A percentile compares a stretch with the other conserved stretches of the same genome.
phyloP scores from a whole-genome alignment of 2,888 invertebrate genomes.

The Priocnemis perturbator region DNA sequence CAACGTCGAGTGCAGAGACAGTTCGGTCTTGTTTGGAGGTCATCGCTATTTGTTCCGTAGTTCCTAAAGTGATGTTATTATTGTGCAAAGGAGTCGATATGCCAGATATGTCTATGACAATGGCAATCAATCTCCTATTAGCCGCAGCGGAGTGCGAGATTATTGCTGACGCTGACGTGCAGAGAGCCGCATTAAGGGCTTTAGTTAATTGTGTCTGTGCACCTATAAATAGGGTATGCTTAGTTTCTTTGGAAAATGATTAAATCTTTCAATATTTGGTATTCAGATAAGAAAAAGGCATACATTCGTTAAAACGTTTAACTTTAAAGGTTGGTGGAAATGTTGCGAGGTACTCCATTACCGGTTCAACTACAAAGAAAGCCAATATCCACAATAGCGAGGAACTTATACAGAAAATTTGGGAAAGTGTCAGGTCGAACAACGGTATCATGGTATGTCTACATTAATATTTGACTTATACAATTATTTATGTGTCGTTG shows the following conservation, averaged over 20 bases:
- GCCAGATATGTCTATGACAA: slow-evolving; percentile 86
- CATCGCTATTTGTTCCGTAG: slow-evolving; percentile 91
- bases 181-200: slow-evolving; percentile 92
- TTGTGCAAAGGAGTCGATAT: slow-evolving; percentile 87
- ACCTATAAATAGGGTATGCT: slow-evolving; percentile 87
- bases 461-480: slow-evolving; percentile 29
- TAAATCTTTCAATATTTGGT: not conserved
- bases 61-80: slow-evolving; percentile 86
- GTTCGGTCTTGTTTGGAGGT: slow-evolving; percentile 90
- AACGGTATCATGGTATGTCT: slow-evolving; percentile 94
- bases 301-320: no score
- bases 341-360: slow-evolving; percentile 76
- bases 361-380: slow-evolving; percentile 79
- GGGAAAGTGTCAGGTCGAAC: slow-evolving; percentile 95
- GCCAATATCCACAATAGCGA: slow-evolving; percentile 83
- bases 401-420: slow-evolving; percentile 92
- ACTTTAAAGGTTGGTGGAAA: slow-evolving; percentile 76
- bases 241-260: slow-evolving; percentile 29
- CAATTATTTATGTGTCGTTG: not conserved
- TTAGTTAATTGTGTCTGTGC: slow-evolving; percentile 96
- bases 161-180: slow-evolving; percentile 92
- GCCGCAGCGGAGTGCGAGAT: slow-evolving; percentile 93
- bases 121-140: slow-evolving; percentile 74
- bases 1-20: slow-evolving; percentile 83
- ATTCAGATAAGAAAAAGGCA: not conserved